These are phyloP conservation scores for Manis crassicaudata DNA, from an alignment of 2,797 vertebrate species.

Conservation along the genomic window DNA sequence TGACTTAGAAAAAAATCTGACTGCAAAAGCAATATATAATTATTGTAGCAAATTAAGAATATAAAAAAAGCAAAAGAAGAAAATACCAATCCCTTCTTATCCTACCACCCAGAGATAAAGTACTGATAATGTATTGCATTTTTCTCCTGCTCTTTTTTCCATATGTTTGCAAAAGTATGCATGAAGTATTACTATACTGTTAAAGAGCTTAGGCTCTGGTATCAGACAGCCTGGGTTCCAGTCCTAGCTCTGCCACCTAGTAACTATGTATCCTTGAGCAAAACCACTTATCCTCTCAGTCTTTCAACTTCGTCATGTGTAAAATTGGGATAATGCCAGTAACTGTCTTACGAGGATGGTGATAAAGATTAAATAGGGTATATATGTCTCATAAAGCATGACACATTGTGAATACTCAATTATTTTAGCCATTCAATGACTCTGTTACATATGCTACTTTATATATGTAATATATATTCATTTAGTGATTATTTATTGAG, in stretches of 20 bases:
- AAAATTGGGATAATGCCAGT: neutral
- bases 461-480: neutral
- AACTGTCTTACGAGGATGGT: neutral
- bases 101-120: conserved; percentile 11
- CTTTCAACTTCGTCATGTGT: conserved; percentile 14
- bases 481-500: neutral
- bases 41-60: conserved; percentile 28
- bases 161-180: neutral
- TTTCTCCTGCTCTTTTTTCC: neutral
- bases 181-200: neutral
- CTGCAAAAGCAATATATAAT: conserved; percentile 34
- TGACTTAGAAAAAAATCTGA: neutral
- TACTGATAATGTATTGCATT: neutral
- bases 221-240: neutral
- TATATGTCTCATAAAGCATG: neutral
- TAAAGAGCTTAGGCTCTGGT: neutral
- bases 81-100: neutral
- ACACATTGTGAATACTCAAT: neutral
- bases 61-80: conserved; percentile 48
- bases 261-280: neutral
- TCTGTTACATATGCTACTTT: neutral
- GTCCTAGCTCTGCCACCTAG: neutral
- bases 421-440: neutral
- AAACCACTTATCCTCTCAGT: neutral
- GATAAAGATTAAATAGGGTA: neutral